phyloP scores from a whole-genome alignment of 2,113 vertebrate genomes.

The Anthoscopus minutus region DNA sequence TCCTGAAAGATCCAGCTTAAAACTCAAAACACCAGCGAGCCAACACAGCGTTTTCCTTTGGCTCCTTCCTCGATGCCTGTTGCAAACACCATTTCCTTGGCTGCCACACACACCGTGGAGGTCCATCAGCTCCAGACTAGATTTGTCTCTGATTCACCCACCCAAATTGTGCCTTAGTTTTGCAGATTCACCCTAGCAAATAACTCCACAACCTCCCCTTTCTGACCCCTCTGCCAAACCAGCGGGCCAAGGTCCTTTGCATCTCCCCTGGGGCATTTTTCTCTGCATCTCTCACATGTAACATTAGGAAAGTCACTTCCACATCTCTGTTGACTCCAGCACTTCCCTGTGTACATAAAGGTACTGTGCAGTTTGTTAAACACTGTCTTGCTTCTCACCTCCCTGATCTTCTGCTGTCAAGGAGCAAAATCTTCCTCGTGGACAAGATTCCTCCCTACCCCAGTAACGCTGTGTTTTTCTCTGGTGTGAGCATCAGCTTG shows the following conservation, averaged over 20 bases:
- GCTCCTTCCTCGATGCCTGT: not conserved
- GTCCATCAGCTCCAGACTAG: not conserved
- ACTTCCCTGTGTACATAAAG: not conserved
- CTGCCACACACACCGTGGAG: fast-evolving
- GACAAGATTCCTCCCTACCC: not conserved
- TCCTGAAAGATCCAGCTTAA: not conserved
- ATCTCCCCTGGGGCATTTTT: not conserved
- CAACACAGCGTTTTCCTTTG: not conserved
- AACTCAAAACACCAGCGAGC: not conserved
- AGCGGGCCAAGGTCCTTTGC: not conserved
- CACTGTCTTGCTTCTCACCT: not conserved
- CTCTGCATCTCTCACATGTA: not conserved
- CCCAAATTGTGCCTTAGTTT: not conserved
- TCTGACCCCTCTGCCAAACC: not conserved
- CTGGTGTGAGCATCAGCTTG: not conserved
- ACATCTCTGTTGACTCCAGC: not conserved
- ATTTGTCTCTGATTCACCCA: not conserved
- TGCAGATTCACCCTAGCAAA: not conserved
- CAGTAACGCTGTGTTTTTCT: not conserved
- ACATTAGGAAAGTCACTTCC: not conserved
- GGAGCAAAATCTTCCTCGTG: not conserved
- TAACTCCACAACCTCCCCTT: not conserved
- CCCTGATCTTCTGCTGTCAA: not conserved
- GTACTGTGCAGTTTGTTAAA: not conserved
- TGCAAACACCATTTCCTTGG: not conserved